phyloP scores from a whole-genome alignment of 2,113 vertebrate genomes.

The Condylura cristata region DNA sequence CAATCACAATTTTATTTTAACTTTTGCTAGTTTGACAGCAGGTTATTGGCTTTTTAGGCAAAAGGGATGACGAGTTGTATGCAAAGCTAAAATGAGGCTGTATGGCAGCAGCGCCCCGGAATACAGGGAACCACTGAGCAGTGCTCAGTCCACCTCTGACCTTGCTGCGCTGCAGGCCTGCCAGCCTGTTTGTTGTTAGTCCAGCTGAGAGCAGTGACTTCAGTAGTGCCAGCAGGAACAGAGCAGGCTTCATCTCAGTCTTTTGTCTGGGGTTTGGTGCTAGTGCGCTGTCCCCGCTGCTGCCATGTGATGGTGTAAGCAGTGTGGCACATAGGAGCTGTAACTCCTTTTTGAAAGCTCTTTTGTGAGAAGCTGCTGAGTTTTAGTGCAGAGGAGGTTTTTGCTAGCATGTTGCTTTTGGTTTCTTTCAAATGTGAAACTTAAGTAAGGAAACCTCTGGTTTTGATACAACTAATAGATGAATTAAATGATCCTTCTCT shows the following conservation, averaged over 20 bases:
- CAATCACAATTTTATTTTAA: background rate
- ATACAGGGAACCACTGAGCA: too few species aligned
- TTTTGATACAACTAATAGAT: background rate
- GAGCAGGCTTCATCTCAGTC: slow-evolving; percentile 67
- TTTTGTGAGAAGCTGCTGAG: background rate
- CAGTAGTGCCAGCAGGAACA: slow-evolving; percentile 73
- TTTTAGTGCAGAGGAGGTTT: background rate
- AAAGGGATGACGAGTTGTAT: background rate
- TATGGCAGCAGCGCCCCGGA: slow-evolving; percentile 36
- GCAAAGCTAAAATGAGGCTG: slow-evolving; percentile 21
- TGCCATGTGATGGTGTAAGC: slow-evolving; percentile 49
- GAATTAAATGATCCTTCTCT: background rate
- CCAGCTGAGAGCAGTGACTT: slow-evolving; percentile 33
- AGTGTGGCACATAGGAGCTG: slow-evolving; percentile 4
- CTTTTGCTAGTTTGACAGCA: background rate
- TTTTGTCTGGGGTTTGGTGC: background rate
- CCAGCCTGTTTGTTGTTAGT: background rate
- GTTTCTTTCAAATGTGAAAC: slow-evolving; percentile 44
- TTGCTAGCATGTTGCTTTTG: slow-evolving; percentile 39
- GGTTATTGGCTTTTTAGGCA: background rate
- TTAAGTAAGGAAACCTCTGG: background rate
- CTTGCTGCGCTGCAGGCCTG: slow-evolving; percentile 11
- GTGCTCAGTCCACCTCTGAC: background rate
- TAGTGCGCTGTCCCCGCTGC: slow-evolving; percentile 19
- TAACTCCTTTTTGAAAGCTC: slow-evolving; percentile 60